Conservation (phyloP, 2,797 vertebrate genomes). For the Helicolenus hilgendorfi region DNA sequence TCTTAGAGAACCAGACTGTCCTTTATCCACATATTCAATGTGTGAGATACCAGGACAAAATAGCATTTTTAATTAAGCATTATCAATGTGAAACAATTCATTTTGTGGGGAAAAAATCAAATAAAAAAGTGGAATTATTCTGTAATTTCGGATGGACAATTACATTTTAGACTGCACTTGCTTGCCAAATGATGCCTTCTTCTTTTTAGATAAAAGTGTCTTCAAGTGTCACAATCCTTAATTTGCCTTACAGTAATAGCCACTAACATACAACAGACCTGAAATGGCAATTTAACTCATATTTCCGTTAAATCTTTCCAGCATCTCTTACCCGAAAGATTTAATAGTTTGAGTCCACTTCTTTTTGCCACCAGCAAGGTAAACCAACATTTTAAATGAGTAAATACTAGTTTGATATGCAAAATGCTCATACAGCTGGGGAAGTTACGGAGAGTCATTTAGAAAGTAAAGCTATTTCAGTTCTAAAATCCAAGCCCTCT, state of each 20-base stretch:
- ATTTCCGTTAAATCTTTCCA: neutral
- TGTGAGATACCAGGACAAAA: neutral
- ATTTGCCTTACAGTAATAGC: neutral
- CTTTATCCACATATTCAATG: neutral
- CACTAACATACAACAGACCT: neutral
- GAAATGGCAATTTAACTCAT: neutral
- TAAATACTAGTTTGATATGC: neutral
- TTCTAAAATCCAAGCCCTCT: neutral
- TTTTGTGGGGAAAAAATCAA: neutral
- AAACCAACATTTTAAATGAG: neutral
- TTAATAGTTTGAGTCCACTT: neutral
- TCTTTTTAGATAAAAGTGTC: conserved; percentile 25
- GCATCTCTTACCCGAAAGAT: neutral
- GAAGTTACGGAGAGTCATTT: neutral
- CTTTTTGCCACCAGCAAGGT: neutral
- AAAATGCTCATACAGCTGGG: neutral
- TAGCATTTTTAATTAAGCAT: neutral
- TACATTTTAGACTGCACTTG: neutral
- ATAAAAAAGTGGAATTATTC: neutral
- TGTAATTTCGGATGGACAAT: neutral
- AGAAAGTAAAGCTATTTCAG: neutral
- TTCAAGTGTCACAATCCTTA: neutral
- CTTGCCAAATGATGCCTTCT: neutral
- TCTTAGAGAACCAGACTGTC: neutral
- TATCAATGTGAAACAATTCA: neutral